A percentile compares a stretch with the other conserved stretches of the same genome.
Conservation (phyloP, 2,888 invertebrate species). For the Cenopis cana region DNA sequence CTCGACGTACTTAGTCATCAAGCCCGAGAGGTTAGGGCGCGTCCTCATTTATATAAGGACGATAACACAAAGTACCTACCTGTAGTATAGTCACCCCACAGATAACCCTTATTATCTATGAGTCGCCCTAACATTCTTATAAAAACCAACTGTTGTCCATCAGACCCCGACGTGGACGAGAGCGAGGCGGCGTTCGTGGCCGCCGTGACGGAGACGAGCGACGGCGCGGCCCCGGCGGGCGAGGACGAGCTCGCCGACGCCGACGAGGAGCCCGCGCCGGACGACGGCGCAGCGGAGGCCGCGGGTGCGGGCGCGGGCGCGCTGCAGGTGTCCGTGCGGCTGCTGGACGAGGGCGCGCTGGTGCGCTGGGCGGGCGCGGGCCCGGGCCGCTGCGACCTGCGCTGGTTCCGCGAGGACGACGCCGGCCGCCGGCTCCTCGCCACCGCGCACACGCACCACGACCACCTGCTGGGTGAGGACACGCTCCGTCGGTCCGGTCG, state of each 20-base stretch:
- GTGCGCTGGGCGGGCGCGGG: conserved; percentile 90
- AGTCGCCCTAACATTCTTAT: too few relatives aligned
- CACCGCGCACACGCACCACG: conserved; percentile 88
- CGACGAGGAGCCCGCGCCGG: conserved; percentile 68
- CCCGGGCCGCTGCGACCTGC: conserved; percentile 86
- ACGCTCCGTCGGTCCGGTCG: background rate
- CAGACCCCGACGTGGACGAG: conserved; percentile 51
- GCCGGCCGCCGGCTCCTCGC: conserved; percentile 87
- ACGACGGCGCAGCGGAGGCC: conserved; percentile 84
- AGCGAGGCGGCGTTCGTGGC: conserved; percentile 54
- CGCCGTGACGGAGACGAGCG: conserved; percentile 44
- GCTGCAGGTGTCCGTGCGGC: conserved; percentile 88
- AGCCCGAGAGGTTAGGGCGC: too few relatives aligned
- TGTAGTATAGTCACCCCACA: too few relatives aligned
- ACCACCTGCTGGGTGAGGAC: conserved; percentile 84
- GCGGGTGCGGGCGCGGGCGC: conserved; percentile 80
- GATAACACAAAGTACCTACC: too few relatives aligned
- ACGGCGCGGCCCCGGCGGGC: conserved; percentile 40
- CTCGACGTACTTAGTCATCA: too few relatives aligned
- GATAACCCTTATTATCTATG: too few relatives aligned
- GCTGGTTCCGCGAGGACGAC: conserved; percentile 85
- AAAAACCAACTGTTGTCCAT: background rate
- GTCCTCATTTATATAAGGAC: too few relatives aligned
- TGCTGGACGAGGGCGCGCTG: conserved; percentile 90
- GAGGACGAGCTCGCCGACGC: conserved; percentile 44